Base-by-base conservation (phyloP, 2,113 vertebrate genomes). In the Panthera tigris region DNA sequence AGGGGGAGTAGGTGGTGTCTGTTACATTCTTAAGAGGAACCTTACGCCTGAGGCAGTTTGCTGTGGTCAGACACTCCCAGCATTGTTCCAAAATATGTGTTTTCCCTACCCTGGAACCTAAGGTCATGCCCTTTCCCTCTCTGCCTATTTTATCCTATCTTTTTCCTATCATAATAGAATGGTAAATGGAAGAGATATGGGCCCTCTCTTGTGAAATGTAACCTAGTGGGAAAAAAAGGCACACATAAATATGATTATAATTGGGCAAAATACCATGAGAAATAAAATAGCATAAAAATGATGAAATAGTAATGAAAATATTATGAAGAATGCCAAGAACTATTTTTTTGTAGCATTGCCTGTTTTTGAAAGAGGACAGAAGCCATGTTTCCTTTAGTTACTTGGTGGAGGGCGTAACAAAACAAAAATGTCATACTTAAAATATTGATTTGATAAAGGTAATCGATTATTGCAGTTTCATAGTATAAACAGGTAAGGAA, bases 371-470 rank as follows among this genome's bases (percentile, higher is more conserved):
- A 90, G 23, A 76, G n/a, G 5, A 13, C 10, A 48, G 27, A 80
- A 48, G 23, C 84, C 45, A 61, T 21, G 1, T 31, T 95, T 91
- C 52, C 13, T 93, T 89, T 69, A 71, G 18, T 94, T 45, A 50
- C 41, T 85, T 82, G 39, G 50, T 27, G 50, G 33, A 78, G 25
- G 23, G 11, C 10, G 8, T 3, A 39, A 41, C 14, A 36, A 15
- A 86, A 83, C 33, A 79, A 90, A 91, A 87, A 93, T 97, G 45
- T 73, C 76, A 57, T 61, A 69, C 25, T 84, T 81, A 63, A 71
- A 76, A 82, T 33, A 52, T 11, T 50, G 48, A 84, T 68, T 93
- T 76, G 4, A 69, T 93, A 85, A 80, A 91, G 14, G 57, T 76
- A 66, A 91, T 36, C 71, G 50, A 78, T 95, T 89, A 65, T 45